phyloP scores from a whole-genome alignment of 92 coral and sea anemone species.

The Isaurus tuberculatus region DNA sequence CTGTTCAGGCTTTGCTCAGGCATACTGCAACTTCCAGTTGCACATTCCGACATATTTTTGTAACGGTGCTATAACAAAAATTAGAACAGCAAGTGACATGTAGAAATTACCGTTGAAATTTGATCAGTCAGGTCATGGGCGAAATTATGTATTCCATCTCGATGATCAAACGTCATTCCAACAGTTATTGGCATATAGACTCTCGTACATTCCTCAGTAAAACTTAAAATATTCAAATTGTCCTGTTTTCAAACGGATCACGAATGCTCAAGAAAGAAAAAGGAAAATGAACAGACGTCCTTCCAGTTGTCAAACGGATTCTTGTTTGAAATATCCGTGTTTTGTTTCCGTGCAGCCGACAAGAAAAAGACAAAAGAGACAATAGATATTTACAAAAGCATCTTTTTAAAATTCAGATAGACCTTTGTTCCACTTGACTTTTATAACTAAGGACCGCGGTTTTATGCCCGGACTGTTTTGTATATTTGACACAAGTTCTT shows the following conservation, averaged over 20 bases:
- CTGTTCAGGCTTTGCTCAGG: slow-evolving; percentile 31
- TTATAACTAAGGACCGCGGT: background rate
- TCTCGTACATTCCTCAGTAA: slow-evolving; percentile 9
- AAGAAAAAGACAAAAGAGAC: background rate
- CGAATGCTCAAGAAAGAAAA: background rate
- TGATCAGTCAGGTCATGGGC: slow-evolving; percentile 22
- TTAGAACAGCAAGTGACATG: slow-evolving; percentile 9
- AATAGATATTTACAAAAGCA: background rate
- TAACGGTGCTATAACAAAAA: background rate
- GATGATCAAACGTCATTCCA: slow-evolving; percentile 16
- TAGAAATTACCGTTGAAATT: slow-evolving; percentile 28
- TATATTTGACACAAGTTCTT: background rate
- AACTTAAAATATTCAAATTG: background rate
- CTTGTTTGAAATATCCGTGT: background rate
- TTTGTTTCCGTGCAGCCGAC: background rate
- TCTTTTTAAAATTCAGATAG: background rate
- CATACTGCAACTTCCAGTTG: slow-evolving; percentile 10
- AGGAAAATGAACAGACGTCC: background rate
- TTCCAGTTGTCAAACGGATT: background rate
- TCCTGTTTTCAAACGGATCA: background rate
- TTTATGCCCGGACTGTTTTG: background rate
- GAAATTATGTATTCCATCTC: background rate
- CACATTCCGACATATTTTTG: slow-evolving; percentile 42
- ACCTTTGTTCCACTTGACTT: background rate
- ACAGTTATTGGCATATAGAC: background rate